phyloP scores from a whole-genome alignment of 2,888 invertebrate genomes.

The Drosophila trichaetosa region DNA sequence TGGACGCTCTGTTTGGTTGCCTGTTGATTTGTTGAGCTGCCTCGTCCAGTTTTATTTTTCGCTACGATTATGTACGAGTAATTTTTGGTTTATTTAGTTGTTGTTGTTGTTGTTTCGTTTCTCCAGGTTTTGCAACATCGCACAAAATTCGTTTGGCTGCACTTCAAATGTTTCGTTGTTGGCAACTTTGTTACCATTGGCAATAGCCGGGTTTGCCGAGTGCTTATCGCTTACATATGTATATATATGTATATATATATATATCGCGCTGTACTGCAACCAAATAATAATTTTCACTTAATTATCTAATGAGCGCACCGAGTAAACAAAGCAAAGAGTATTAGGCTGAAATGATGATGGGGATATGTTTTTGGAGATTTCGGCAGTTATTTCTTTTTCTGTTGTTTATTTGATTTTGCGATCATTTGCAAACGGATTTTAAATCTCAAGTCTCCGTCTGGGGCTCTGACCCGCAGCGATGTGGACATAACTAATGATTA shows the following conservation, averaged over 20 bases:
- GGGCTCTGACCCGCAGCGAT: constrained; percentile 44
- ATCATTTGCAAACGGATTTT: constrained; percentile 72
- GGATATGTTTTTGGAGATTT: constrained; percentile 15
- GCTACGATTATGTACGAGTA: constrained; percentile 43
- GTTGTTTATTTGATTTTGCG: constrained; percentile 51
- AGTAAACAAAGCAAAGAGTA: constrained; percentile 33
- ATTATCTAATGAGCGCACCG: constrained; percentile 73
- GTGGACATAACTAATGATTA: constrained; percentile 75
- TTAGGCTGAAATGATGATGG: constrained; percentile 44
- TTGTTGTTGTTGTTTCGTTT: constrained; percentile 3
- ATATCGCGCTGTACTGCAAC: constrained; percentile 53
- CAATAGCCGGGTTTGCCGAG: constrained; percentile 35
- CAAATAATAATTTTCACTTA: constrained; percentile 82
- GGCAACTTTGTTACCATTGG: constrained; percentile 39
- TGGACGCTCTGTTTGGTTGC: constrained; percentile 67
- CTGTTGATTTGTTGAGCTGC: constrained; percentile 39
- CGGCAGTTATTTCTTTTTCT: constrained; percentile 5
- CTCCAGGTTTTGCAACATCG: constrained; percentile 41
- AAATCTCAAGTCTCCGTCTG: constrained; percentile 13
- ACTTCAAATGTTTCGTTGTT: constrained; percentile 65
- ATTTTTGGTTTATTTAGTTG: constrained; percentile 20
- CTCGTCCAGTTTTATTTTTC: constrained; percentile 36
- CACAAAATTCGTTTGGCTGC: constrained; percentile 59
- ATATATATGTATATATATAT: not conserved
- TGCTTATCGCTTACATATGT: constrained; percentile 49